Conservation (phyloP, 2,113 vertebrate genomes). For the Dicaeum eximium region DNA sequence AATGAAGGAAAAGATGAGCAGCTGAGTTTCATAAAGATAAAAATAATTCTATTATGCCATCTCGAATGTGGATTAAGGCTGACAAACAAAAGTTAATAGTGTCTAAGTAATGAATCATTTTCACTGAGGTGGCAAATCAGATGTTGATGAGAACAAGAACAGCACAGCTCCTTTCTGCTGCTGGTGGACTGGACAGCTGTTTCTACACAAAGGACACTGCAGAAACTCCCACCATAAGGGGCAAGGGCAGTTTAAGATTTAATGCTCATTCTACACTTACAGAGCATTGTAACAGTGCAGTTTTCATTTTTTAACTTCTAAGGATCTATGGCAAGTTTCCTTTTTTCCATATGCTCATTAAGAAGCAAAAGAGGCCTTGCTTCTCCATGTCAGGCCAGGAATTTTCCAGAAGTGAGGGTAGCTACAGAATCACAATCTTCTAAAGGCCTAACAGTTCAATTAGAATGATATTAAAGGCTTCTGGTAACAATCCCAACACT, state of each 20-base stretch:
- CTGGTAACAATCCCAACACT: background rate
- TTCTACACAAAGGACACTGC: background rate
- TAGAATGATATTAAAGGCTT: background rate
- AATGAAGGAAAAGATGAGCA: background rate
- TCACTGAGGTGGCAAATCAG: background rate
- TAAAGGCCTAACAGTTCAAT: background rate
- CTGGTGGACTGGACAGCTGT: background rate
- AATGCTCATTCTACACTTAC: background rate
- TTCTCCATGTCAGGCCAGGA: accelerated
- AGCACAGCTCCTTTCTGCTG: background rate
- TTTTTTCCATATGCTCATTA: background rate
- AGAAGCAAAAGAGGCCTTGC: background rate
- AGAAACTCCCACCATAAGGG: background rate
- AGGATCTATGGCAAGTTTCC: background rate
- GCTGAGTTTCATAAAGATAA: background rate
- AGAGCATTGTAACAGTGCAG: background rate
- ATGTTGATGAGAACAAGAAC: background rate
- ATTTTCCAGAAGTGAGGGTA: background rate
- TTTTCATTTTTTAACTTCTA: background rate
- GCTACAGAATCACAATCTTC: background rate
- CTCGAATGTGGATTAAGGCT: background rate
- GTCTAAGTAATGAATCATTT: background rate
- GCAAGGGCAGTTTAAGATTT: background rate
- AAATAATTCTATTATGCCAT: background rate
- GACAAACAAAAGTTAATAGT: background rate